Percentiles rank a stretch among this genome's conserved stretches.
These are phyloP conservation scores for Ips typographus DNA, from an alignment of 1,140 invertebrate species.

Conservation along the genomic window DNA sequence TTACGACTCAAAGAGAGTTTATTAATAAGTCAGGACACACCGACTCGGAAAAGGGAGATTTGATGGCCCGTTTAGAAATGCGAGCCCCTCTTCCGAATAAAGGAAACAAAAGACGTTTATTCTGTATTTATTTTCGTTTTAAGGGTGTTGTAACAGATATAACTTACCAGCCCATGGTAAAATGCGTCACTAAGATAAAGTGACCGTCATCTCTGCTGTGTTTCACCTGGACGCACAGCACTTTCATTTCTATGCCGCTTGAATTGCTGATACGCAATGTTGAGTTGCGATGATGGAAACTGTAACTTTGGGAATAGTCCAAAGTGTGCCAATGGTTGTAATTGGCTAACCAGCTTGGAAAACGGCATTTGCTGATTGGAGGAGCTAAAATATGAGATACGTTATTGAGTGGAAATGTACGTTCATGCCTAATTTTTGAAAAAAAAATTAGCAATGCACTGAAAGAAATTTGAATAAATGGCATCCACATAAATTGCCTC, in stretches of 20 bases:
- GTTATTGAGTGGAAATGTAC: neutral
- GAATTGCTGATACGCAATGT: slow-evolving; percentile 63
- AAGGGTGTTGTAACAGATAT: neutral
- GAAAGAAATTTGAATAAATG: too few species aligned
- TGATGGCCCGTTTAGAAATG: slow-evolving; percentile 2
- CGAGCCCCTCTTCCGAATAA: neutral
- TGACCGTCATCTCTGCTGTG: slow-evolving; percentile 57
- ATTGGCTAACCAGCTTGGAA: slow-evolving; percentile 67
- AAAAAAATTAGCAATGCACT: neutral
- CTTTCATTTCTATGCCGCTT: slow-evolving; percentile 61
- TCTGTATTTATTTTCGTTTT: neutral
- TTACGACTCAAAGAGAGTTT: slow-evolving; percentile 2
- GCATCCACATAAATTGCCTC: too few species aligned
- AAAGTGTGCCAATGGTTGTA: slow-evolving; percentile 71
- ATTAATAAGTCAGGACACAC: slow-evolving; percentile 13
- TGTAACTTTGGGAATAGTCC: slow-evolving; percentile 67
- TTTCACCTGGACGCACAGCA: slow-evolving; percentile 63
- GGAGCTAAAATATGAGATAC: slow-evolving; percentile 51
- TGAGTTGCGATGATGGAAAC: slow-evolving; percentile 66
- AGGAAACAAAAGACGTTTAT: neutral
- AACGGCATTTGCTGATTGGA: slow-evolving; percentile 64
- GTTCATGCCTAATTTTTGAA: neutral
- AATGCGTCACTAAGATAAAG: slow-evolving; percentile 60
- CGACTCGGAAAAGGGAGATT: neutral
- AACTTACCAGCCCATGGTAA: slow-evolving; percentile 66